Conservation (phyloP, 2,797 vertebrate genomes). For the Geotrypetes seraphini region DNA sequence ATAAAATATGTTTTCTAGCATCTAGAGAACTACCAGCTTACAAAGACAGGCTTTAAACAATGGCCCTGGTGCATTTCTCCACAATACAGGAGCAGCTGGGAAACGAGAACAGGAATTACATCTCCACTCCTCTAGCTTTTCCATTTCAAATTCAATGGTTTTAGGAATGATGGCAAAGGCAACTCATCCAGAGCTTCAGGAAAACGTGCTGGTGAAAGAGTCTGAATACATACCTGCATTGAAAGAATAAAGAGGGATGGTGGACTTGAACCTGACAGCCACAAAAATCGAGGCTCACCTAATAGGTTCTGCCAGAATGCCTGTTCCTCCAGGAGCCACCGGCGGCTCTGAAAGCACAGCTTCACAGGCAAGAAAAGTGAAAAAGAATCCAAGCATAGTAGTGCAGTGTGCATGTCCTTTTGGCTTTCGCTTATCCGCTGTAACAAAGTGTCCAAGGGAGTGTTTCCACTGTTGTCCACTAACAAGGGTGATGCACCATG, state of each 20-base stretch:
- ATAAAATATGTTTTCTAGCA: too few species aligned
- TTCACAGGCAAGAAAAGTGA: constrained; percentile 67
- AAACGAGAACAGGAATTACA: too few species aligned
- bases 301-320: constrained; percentile 66
- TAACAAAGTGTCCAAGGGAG: constrained; percentile 67
- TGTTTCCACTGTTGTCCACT: constrained; percentile 46
- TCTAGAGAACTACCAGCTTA: too few species aligned
- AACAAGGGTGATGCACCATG: constrained; percentile 65
- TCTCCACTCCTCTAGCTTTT: constrained; percentile 29
- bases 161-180: constrained; percentile 74
- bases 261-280: constrained; percentile 69
- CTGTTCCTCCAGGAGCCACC: constrained; percentile 51
- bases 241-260: constrained; percentile 68
- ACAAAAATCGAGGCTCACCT: constrained; percentile 64
- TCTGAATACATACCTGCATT: constrained; percentile 71
- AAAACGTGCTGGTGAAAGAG: constrained; percentile 60
- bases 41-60: too few species aligned
- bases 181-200: constrained; percentile 63
- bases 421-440: constrained; percentile 43
- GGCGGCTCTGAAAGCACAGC: constrained; percentile 28
- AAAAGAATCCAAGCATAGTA: constrained; percentile 71
- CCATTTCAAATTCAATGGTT: constrained; percentile 65
- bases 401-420: constrained; percentile 37
- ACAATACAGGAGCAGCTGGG: too few species aligned
- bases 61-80: too few species aligned